Evolutionary conservation across 1,140 invertebrate species (phyloP).

Genomic region (Dendrolimus punctatus): DNA sequence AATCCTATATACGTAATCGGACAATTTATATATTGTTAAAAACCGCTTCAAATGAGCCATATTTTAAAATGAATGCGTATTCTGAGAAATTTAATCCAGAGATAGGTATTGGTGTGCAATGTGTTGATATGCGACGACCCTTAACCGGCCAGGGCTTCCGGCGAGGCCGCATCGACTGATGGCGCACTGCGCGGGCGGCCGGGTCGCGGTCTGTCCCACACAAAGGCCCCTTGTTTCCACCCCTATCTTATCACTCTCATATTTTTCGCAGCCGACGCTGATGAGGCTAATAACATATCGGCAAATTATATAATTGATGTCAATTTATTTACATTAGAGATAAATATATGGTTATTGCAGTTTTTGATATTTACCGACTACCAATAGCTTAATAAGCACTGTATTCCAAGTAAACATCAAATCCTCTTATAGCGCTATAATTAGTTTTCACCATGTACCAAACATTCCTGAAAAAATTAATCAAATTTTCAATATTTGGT

Average conservation of each 20-base stretch:
- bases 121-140: slow-evolving; percentile 14
- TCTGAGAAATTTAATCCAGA: slow-evolving; percentile 18
- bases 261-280: slow-evolving; percentile 51
- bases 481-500: too few species aligned
- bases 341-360: background rate
- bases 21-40: too few species aligned
- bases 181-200: slow-evolving; percentile 10
- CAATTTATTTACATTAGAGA: too few species aligned
- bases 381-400: slow-evolving; percentile 3
- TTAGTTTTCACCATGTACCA: too few species aligned
- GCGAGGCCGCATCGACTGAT: slow-evolving; percentile 7
- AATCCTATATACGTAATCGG: too few species aligned
- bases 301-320: background rate
- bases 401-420: too few species aligned
- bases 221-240: slow-evolving; percentile 46
- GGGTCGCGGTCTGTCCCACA: slow-evolving; percentile 28
- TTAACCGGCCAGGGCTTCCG: slow-evolving; percentile 30
- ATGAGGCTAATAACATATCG: slow-evolving; percentile 45
- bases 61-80: background rate
- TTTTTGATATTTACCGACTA: slow-evolving; percentile 12
- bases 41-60: too few species aligned
- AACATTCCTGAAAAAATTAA: too few species aligned
- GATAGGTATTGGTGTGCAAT: slow-evolving; percentile 9
- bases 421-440: too few species aligned
- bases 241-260: slow-evolving; percentile 56